Base-by-base conservation (phyloP, 2,888 invertebrate genomes). In the Halictus quadricinctus region DNA sequence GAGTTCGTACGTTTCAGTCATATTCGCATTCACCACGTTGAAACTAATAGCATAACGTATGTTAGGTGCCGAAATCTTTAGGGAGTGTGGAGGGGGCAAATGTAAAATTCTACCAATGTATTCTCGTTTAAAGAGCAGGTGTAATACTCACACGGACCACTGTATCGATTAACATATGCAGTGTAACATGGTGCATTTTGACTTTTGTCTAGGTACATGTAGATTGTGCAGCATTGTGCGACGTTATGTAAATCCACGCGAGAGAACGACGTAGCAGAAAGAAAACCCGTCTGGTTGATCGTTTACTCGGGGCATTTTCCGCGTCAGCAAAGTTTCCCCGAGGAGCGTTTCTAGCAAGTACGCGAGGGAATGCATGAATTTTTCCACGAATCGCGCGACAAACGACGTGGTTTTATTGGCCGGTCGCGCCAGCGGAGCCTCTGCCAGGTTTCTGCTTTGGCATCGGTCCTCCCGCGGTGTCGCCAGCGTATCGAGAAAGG, bases 401-500 rank as follows among this genome's bases (percentile, higher is more conserved):
- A 83, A 81, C 58, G 69, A n/a, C 58, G 8, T 13, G 25, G 58
- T 76, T 76, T 74, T 74, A 83, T 64, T 77, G 25, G 60, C 12
- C n/a, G 29, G 21, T 48, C 54, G 54, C 73, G 60, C 5, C 72
- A 70, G 41, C 64, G 18, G 25, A n/a, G 8, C 21, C 25, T 29
- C 21, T 36, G 48, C 50, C 69, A 76, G 81, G 15, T 76, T 58
- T 46, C 46, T 43, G 46, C 50, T 36, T 81, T 60, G 77, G 82
- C 81, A 78, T 21, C 58, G n/a, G n/a, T 58, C n/a, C n/a, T 58
- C n/a, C 3, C n/a, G n/a, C 58, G n/a, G 58, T 12, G 58, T 58
- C n/a, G 58, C n/a, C 58, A 58, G n/a, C n/a, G 58, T 12, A 58
- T 58, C 58, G n/a, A 12, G 1, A n/a, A n/a, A n/a, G n/a, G n/a